Evolutionary conservation across 2,113 vertebrate species (phyloP), one percentile per base, ranked within the genome.

Genomic region (Oceanodroma tethys): DNA sequence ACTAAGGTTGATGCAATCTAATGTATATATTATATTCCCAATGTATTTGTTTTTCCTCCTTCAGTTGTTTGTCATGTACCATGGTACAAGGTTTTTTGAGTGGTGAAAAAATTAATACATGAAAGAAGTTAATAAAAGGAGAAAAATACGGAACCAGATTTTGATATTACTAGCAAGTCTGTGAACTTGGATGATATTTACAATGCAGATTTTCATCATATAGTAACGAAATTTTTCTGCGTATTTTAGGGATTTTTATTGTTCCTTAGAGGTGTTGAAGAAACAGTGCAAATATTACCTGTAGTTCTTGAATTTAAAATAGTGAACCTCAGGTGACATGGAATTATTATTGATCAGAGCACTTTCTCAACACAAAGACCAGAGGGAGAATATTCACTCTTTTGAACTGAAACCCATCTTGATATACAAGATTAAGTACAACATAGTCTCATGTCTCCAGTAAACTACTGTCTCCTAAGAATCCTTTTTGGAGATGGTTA

Each of bases 301-400:
- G 23, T 59, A 47, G 45, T 38, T 92, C 53, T 71, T 80, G 58
- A 86, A 94, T 91, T 94, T 94, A 81, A 93, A 89, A n/a, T n/a
- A 56, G 8, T 16, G n/a, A 94, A 96, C 38, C 52, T 88, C 91
- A 65, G 48, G 30, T 91, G 81, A 87, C 70, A 55, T 3, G 34
- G 74, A 95, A 78, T 85, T 81, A 79, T 78, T 95, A 95, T 48
- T 93, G 74, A 81, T 85, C 66, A 88, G 93, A 93, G 50, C 72
- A 76, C 47, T 75, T 96, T 78, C 65, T 95, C 38, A 63, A 62
- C 52, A 67, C 45, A 76, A 70, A 84, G 52, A 71, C 53, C 13
- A 11, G 62, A 86, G 58, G 63, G 62, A 88, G 18, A 72, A 75
- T 26, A 47, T 29, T 90, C 63, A 82, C 16, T 59, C 29, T 83